phyloP scores from a whole-genome alignment of 2,797 vertebrate genomes.

The Typhlichthys subterraneus region DNA sequence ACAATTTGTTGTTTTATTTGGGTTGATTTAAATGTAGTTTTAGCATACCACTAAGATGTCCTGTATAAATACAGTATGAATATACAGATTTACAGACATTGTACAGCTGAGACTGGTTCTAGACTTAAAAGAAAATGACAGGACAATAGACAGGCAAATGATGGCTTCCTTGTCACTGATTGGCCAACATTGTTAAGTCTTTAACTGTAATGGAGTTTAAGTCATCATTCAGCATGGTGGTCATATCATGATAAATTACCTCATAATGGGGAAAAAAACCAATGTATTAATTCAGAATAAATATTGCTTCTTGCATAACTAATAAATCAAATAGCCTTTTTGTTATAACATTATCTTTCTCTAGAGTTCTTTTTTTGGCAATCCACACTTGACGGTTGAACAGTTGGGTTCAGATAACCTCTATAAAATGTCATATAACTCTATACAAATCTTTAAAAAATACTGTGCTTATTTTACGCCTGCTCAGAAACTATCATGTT shows the following conservation, averaged over 20 bases:
- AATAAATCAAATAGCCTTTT: conserved; percentile 66
- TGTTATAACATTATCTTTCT: conserved; percentile 55
- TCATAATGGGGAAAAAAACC: conserved; percentile 67
- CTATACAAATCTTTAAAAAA: conserved; percentile 84
- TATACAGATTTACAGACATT: conserved; percentile 87
- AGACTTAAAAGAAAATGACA: conserved; percentile 83
- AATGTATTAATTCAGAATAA: conserved; percentile 73
- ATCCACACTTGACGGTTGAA: conserved; percentile 69
- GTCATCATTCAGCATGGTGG: conserved; percentile 38
- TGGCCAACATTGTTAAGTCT: conserved; percentile 45
- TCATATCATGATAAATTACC: conserved; percentile 61
- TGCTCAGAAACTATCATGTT: conserved; percentile 46
- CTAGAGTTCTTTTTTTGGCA: conserved; percentile 69
- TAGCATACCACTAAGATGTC: conserved; percentile 68
- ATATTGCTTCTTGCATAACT: conserved; percentile 79
- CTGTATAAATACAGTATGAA: conserved; percentile 80
- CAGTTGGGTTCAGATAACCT: conserved; percentile 67
- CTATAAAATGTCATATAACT: conserved; percentile 83
- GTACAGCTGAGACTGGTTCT: conserved; percentile 67
- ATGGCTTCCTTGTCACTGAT: conserved; percentile 30
- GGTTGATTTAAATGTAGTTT: conserved; percentile 71
- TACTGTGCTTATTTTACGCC: conserved; percentile 77
- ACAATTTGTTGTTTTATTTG: conserved; percentile 67
- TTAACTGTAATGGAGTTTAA: conserved; percentile 49
- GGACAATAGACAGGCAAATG: conserved; percentile 82